These are phyloP conservation scores for Heliconius ismenius DNA, from an alignment of 2,888 invertebrate genomes.

Conservation along the genomic window DNA sequence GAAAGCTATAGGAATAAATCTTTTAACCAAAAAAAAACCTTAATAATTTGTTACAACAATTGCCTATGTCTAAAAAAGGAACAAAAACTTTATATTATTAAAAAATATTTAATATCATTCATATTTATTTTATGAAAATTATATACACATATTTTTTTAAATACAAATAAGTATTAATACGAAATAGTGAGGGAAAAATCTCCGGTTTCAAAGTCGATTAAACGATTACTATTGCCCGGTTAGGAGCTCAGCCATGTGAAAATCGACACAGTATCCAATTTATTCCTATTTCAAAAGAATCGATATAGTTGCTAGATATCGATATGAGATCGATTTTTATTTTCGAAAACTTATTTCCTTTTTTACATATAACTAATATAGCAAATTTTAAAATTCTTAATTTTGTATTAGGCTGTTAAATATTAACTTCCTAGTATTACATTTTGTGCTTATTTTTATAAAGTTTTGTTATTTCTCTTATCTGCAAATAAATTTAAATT, in stretches of 20 bases:
- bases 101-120: background rate
- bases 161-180: slow-evolving; percentile 34
- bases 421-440: background rate
- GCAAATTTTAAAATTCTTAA: no score
- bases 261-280: slow-evolving; percentile 47
- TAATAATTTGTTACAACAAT: no score
- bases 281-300: slow-evolving; percentile 45
- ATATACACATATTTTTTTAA: slow-evolving; percentile 14
- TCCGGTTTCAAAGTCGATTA: slow-evolving; percentile 43
- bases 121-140: background rate
- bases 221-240: slow-evolving; percentile 44
- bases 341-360: background rate
- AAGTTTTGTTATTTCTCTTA: no score
- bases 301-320: slow-evolving; percentile 36
- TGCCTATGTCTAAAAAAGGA: background rate
- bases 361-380: background rate
- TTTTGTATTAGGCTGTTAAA: no score
- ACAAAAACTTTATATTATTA: background rate
- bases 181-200: slow-evolving; percentile 39
- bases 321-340: slow-evolving; percentile 25
- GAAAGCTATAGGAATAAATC: no score
- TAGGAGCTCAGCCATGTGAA: slow-evolving; percentile 41
- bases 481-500: no score
- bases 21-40: no score
- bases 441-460: background rate